phyloP scores from a whole-genome alignment of 2,113 vertebrate species.

The Nothocercus julius region DNA sequence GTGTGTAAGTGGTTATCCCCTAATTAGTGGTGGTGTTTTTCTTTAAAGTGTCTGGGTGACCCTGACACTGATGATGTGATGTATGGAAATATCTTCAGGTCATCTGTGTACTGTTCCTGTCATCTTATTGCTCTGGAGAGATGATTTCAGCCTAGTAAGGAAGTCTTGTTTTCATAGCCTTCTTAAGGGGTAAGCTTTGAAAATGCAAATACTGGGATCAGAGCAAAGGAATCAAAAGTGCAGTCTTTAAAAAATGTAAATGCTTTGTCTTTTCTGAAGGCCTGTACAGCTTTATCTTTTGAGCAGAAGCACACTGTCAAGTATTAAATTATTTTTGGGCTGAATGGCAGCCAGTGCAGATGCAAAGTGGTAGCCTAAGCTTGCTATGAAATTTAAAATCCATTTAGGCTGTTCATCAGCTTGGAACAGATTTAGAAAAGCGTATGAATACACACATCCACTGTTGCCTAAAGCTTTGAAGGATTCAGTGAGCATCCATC shows the following conservation, averaged over 20 bases:
- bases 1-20: neutral
- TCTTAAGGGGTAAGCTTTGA: neutral
- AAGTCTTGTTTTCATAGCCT: neutral
- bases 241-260: slow-evolving; percentile 17
- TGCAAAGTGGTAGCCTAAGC: slow-evolving; percentile 48
- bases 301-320: neutral
- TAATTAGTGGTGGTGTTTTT: slow-evolving; percentile 8
- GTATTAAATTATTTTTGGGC: slow-evolving; percentile 44
- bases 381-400: slow-evolving; percentile 66
- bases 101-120: neutral
- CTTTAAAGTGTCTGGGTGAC: neutral
- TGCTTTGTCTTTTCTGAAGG: slow-evolving; percentile 30
- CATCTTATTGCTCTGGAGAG: neutral
- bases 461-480: slow-evolving; percentile 50
- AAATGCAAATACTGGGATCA: neutral
- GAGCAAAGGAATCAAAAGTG: slow-evolving; percentile 14
- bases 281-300: slow-evolving; percentile 12
- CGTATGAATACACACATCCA: slow-evolving; percentile 28
- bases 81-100: neutral
- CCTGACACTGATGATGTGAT: neutral
- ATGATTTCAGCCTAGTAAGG: neutral
- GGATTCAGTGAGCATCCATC: slow-evolving; percentile 8
- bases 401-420: slow-evolving; percentile 67
- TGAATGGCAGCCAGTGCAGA: slow-evolving; percentile 33
- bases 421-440: slow-evolving; percentile 69